Evolutionary conservation across 2,797 vertebrate species (phyloP).

Genomic region (Nyctalus aviator): DNA sequence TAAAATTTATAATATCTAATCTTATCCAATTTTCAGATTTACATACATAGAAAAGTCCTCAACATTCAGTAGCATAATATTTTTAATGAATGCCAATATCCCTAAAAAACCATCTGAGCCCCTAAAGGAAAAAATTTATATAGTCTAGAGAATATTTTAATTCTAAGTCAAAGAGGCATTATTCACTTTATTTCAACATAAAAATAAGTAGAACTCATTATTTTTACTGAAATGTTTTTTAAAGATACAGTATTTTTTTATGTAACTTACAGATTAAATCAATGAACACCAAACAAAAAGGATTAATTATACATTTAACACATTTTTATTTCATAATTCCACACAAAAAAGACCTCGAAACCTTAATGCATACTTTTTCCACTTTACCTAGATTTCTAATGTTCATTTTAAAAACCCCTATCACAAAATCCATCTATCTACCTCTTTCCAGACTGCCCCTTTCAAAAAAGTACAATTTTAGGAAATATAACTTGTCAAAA

Average conservation of each 20-base stretch:
- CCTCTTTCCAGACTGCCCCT: background rate
- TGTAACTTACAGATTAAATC: constrained; percentile 3
- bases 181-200: constrained; percentile 5
- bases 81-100: constrained; percentile 59
- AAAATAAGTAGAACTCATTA: constrained; percentile 34
- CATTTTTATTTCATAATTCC: constrained; percentile 48
- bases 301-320: background rate
- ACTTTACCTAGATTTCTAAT: constrained; percentile 8
- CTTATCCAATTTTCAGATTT: constrained; percentile 56
- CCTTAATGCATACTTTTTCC: background rate
- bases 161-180: background rate
- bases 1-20: constrained; percentile 52
- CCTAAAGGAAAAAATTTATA: constrained; percentile 40
- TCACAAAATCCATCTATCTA: background rate
- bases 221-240: constrained; percentile 44
- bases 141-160: constrained; percentile 22
- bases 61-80: constrained; percentile 36
- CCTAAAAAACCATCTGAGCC: background rate
- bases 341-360: constrained; percentile 42
- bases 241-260: constrained; percentile 25
- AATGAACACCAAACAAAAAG: constrained; percentile 44
- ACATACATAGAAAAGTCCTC: constrained; percentile 43
- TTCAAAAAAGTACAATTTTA: constrained; percentile 52
- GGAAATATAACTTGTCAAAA: constrained; percentile 36
- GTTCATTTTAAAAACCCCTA: constrained; percentile 3